Conservation (phyloP, 2,888 invertebrate species). For the Stomorhina lunata region DNA sequence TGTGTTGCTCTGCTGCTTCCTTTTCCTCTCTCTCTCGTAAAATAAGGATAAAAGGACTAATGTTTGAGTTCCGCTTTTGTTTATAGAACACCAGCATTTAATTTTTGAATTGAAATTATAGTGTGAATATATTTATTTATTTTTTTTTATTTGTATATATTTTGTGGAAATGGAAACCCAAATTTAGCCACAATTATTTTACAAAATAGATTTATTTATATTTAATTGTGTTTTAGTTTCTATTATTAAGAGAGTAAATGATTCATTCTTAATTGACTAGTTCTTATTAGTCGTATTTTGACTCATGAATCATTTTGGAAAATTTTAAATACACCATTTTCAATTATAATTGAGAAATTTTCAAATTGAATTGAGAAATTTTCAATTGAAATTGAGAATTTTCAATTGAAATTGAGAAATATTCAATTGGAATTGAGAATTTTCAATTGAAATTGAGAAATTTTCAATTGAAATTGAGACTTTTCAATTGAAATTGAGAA, state of each 20-base stretch:
- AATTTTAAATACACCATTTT: too few relatives aligned
- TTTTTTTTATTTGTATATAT: background rate
- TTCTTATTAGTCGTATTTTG: background rate
- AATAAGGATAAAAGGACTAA: conserved; percentile 43
- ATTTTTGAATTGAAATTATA: background rate
- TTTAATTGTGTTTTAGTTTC: background rate
- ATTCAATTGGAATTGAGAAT: too few relatives aligned
- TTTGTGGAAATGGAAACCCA: too few relatives aligned
- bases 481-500: too few relatives aligned
- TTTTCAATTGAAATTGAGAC: too few relatives aligned
- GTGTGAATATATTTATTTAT: background rate
- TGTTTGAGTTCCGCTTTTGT: conserved; percentile 44
- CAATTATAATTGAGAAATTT: too few relatives aligned
- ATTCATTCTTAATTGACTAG: background rate
- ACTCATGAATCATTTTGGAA: background rate
- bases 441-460: too few relatives aligned
- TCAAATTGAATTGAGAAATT: too few relatives aligned
- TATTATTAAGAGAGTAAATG: background rate
- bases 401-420: too few relatives aligned
- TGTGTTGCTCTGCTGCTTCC: background rate
- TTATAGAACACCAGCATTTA: conserved; percentile 6
- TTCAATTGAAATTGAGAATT: too few relatives aligned
- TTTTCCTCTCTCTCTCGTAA: background rate
- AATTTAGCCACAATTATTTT: too few relatives aligned
- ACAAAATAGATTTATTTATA: background rate